phyloP scores from a whole-genome alignment of 2,797 vertebrate genomes.

The Poeciliopsis turneri region DNA sequence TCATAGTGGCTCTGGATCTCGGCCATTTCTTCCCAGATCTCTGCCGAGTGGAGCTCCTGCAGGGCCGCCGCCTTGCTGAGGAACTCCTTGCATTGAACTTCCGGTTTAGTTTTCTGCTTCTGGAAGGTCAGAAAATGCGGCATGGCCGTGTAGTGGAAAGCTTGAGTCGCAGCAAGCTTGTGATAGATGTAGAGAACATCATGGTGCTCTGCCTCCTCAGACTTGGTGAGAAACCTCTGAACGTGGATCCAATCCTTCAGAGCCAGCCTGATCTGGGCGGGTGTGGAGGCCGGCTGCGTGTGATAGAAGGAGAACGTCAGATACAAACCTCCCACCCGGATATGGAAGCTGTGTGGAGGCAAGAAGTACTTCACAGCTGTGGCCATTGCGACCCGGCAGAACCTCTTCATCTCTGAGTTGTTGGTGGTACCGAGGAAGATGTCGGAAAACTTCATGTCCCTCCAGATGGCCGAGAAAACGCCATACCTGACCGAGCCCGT shows the following conservation, averaged over 20 bases:
- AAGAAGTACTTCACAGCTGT: slow-evolving; percentile 72
- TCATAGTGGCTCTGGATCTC: slow-evolving; percentile 63
- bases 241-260: slow-evolving; percentile 59
- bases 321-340: slow-evolving; percentile 70
- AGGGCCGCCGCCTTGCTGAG: slow-evolving; percentile 24
- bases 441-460: slow-evolving; percentile 56
- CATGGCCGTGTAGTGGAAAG: slow-evolving; percentile 68
- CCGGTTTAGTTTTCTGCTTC: slow-evolving; percentile 35
- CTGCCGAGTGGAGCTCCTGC: slow-evolving; percentile 46
- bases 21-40: slow-evolving; percentile 58
- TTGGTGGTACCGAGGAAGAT: slow-evolving; percentile 40
- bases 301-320: slow-evolving; percentile 68
- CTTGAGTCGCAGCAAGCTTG: slow-evolving; percentile 51
- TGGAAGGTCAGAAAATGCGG: slow-evolving; percentile 61
- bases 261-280: slow-evolving; percentile 51
- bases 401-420: slow-evolving; percentile 45
- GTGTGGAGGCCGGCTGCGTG: slow-evolving; percentile 42
- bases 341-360: slow-evolving; percentile 71
- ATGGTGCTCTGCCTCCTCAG: slow-evolving; percentile 29
- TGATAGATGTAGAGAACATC: slow-evolving; percentile 63
- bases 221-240: slow-evolving; percentile 57
- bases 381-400: slow-evolving; percentile 52
- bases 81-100: slow-evolving; percentile 34
- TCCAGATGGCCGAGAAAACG: slow-evolving; percentile 67
- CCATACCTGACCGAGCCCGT: slow-evolving; percentile 52